Evolutionary conservation across 2,888 invertebrate species (phyloP).

Genomic region (Rhagonycha lutea): DNA sequence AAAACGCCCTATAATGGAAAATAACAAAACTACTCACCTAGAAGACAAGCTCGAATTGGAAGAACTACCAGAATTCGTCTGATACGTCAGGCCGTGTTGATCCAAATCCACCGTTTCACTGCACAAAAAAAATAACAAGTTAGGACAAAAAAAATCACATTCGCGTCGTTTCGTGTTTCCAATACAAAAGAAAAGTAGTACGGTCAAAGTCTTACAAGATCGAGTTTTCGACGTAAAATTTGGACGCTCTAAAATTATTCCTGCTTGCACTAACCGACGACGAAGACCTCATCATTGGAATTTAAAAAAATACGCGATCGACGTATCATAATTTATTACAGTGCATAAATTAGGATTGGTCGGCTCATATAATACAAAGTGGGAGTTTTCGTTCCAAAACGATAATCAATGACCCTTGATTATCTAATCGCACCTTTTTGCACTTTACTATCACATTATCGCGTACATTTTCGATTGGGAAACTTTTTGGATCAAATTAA

Average conservation of each 20-base stretch:
- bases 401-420: neutral
- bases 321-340: neutral
- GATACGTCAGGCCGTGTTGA: conserved; percentile 58
- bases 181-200: neutral
- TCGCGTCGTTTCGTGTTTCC: neutral
- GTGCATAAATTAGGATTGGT: neutral
- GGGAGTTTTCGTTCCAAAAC: neutral
- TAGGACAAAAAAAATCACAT: conserved; percentile 12
- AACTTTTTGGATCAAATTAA: neutral
- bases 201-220: neutral
- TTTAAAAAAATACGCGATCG: neutral
- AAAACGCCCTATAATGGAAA: neutral
- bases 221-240: neutral
- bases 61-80: conserved; percentile 67
- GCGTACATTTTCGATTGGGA: neutral
- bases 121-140: conserved; percentile 44
- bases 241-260: neutral
- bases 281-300: neutral
- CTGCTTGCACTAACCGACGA: neutral
- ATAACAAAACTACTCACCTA: conserved; percentile 53
- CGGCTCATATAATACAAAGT: neutral
- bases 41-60: conserved; percentile 71
- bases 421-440: neutral
- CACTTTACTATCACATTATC: neutral
- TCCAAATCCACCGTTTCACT: conserved; percentile 70